phyloP scores from a whole-genome alignment of 2,113 vertebrate genomes.

The Cervus canadensis region DNA sequence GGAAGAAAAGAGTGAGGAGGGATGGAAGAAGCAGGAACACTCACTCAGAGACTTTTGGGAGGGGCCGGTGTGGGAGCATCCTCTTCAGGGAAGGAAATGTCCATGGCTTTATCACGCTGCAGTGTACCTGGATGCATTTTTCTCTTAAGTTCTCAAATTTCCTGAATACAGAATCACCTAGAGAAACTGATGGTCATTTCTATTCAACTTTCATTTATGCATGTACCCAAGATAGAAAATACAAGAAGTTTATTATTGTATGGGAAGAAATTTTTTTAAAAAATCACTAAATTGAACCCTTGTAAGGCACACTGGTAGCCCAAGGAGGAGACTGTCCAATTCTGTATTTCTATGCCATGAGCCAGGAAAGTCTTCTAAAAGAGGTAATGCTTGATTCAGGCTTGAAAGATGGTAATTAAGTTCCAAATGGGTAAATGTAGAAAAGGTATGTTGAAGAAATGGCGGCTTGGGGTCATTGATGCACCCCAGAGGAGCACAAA shows the following conservation, averaged over 20 bases:
- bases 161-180: not conserved
- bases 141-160: not conserved
- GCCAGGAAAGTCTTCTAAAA: not conserved
- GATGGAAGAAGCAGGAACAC: not conserved
- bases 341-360: not conserved
- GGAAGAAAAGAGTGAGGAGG: not conserved
- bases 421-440: not conserved
- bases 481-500: not conserved
- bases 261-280: not conserved
- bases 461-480: not conserved
- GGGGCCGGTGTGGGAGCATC: rapidly evolving
- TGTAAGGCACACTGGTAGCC: rapidly evolving
- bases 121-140: not conserved
- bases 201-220: not conserved
- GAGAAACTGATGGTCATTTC: not conserved
- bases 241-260: not conserved
- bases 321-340: not conserved
- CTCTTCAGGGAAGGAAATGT: rapidly evolving
- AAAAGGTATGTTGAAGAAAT: not conserved
- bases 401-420: not conserved
- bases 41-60: not conserved
- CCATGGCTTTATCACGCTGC: rapidly evolving
- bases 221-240: not conserved
- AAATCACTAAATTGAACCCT: not conserved
- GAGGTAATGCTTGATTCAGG: not conserved